phyloP scores from a whole-genome alignment of 2,888 invertebrate species.

The Halictus quadricinctus region DNA sequence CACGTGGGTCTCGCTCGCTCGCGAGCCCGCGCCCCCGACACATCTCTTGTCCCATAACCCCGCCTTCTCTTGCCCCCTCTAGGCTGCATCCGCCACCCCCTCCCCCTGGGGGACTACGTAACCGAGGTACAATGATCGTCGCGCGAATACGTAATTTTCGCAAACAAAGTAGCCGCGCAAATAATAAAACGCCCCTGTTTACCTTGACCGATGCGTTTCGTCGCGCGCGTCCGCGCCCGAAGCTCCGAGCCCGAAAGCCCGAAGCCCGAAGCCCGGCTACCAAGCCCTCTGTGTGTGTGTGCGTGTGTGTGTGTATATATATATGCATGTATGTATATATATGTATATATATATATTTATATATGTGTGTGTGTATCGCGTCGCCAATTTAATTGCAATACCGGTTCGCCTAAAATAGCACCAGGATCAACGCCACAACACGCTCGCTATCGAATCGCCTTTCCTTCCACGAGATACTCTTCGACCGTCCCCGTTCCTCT shows the following conservation, averaged over 20 bases:
- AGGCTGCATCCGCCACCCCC: slow-evolving; percentile 37
- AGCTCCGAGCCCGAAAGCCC: neutral
- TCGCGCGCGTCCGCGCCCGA: slow-evolving; percentile 23
- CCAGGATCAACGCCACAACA: slow-evolving; percentile 28
- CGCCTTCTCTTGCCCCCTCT: slow-evolving; percentile 52
- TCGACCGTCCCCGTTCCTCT: neutral
- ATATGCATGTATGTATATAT: too few species aligned
- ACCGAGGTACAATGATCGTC: slow-evolving; percentile 81
- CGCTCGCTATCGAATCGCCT: slow-evolving; percentile 1
- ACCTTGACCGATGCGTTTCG: slow-evolving; percentile 72
- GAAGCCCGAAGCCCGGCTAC: neutral
- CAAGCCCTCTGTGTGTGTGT: neutral
- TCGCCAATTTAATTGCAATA: slow-evolving; percentile 76
- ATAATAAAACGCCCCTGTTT: slow-evolving; percentile 81
- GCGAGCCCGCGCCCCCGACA: slow-evolving; percentile 21
- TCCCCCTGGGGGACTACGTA: slow-evolving; percentile 62
- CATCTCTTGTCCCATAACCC: slow-evolving; percentile 60
- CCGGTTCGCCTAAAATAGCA: slow-evolving; percentile 54
- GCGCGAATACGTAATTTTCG: slow-evolving; percentile 81
- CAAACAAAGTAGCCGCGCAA: slow-evolving; percentile 81
- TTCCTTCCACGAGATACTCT: neutral
- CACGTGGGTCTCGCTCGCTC: slow-evolving; percentile 6
- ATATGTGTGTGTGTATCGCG: slow-evolving; percentile 50
- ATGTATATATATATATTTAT: too few species aligned
- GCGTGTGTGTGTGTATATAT: too few species aligned